Conservation (phyloP, 2,113 vertebrate species). For the Pycnonotus jocosus region DNA sequence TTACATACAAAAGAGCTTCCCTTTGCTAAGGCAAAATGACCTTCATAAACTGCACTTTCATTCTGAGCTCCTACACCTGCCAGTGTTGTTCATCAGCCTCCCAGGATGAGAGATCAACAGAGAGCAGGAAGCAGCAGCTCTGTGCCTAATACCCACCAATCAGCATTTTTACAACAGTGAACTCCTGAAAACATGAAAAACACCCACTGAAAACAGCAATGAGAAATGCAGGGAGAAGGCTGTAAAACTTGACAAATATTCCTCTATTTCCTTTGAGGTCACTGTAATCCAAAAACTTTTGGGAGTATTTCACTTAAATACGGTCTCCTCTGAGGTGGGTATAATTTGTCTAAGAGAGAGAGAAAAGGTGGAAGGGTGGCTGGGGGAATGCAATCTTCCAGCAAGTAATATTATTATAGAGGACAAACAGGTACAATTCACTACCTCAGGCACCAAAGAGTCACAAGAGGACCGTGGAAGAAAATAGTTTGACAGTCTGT, state of each 20-base stretch:
- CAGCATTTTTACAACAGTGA: background rate
- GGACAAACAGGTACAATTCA: background rate
- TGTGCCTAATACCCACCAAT: background rate
- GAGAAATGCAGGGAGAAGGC: background rate
- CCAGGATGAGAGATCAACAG: background rate
- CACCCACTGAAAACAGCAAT: background rate
- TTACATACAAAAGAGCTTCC: background rate
- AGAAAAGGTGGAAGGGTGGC: background rate
- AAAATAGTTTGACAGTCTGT: background rate
- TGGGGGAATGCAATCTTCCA: background rate
- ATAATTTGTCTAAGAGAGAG: background rate
- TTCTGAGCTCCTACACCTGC: background rate
- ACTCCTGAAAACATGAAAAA: background rate
- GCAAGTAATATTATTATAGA: background rate
- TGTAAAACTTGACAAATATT: background rate
- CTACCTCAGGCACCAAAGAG: background rate
- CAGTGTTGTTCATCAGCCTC: background rate
- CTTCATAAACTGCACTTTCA: background rate
- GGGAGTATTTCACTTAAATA: background rate
- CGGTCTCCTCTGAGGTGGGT: background rate
- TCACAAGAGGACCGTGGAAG: background rate
- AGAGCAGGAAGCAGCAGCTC: background rate
- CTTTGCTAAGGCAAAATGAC: background rate
- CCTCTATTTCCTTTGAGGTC: background rate
- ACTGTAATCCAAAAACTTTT: background rate